Percentiles rank a stretch among this genome's conserved stretches.
These are phyloP conservation scores for Lerista edwardsae DNA, from an alignment of 2,797 vertebrate species.

Conservation along the genomic window DNA sequence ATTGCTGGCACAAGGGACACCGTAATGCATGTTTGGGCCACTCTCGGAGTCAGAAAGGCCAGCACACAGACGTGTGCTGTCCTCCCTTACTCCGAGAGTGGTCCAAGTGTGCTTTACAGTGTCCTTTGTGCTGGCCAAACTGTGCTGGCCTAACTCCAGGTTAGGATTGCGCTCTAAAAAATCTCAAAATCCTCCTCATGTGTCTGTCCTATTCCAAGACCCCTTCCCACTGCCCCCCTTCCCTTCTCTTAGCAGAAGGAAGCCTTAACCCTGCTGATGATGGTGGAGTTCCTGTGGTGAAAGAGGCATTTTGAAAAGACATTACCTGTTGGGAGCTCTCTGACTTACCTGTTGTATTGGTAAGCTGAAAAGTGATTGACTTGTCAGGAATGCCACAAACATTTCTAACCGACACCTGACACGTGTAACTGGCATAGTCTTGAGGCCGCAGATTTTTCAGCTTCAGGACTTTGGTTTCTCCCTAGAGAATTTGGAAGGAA, in stretches of 20 bases:
- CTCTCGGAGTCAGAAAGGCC: no score
- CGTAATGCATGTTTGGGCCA: no score
- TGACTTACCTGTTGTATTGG: conserved; percentile 89
- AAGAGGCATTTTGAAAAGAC: background rate
- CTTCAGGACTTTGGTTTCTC: conserved; percentile 98
- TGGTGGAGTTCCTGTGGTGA: background rate
- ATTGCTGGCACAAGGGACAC: no score
- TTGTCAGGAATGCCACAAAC: conserved; percentile 95
- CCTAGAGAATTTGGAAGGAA: conserved; percentile 75
- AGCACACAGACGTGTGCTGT: no score
- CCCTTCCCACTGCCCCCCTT: background rate
- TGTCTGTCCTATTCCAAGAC: background rate
- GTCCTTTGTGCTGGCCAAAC: no score
- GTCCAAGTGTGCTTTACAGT: no score
- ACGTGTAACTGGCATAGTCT: conserved; percentile 95
- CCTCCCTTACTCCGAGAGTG: no score
- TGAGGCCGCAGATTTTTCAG: conserved; percentile 94
- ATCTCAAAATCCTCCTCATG: background rate
- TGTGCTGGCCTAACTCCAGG: no score
- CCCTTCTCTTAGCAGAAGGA: background rate
- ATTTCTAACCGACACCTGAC: conserved; percentile 95
- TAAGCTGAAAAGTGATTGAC: conserved; percentile 92
- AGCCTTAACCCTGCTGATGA: background rate
- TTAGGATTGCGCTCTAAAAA: no score
- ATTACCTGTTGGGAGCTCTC: conserved; percentile 30